Percentiles rank a stretch among this genome's conserved stretches.
phyloP scores from a whole-genome alignment of 1,140 invertebrate species.

The Littorina saxatilis region DNA sequence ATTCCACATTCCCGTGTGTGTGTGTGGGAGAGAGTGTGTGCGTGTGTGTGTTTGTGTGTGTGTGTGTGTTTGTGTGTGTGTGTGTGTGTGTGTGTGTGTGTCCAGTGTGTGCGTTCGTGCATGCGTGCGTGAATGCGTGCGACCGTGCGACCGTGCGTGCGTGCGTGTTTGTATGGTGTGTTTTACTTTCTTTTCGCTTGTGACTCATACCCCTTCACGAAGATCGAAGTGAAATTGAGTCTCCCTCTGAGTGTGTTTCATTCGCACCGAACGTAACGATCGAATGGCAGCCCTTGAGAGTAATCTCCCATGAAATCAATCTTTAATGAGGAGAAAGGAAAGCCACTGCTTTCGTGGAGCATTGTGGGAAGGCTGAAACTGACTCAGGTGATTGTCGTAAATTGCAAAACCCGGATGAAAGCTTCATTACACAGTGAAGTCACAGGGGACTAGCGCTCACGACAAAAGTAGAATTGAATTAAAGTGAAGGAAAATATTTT shows the following conservation, averaged over 20 bases:
- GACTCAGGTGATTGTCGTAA: constrained; percentile 14
- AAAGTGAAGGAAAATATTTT: not conserved
- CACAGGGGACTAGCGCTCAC: not conserved
- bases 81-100: not conserved
- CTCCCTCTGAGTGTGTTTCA: constrained; percentile 2
- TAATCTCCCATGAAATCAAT: constrained; percentile 42
- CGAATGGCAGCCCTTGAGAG: constrained; percentile 17
- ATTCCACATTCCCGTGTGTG: no score
- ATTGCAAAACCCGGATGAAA: not conserved
- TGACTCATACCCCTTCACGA: constrained; percentile 23
- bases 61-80: not conserved
- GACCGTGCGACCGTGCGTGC: not conserved
- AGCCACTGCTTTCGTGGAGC: not conserved
- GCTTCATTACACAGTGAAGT: not conserved
- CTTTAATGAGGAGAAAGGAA: constrained; percentile 36
- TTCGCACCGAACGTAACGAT: constrained; percentile 18
- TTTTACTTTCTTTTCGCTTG: not conserved
- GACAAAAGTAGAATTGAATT: not conserved
- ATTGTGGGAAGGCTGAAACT: not conserved
- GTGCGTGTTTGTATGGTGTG: not conserved
- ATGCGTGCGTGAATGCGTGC: not conserved
- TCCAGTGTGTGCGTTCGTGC: not conserved
- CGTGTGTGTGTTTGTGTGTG: not conserved
- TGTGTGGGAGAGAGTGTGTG: not conserved
- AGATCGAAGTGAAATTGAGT: constrained; percentile 30